Base-by-base conservation (phyloP, 2,113 vertebrate genomes). In the Trichomycterus rosablanca region DNA sequence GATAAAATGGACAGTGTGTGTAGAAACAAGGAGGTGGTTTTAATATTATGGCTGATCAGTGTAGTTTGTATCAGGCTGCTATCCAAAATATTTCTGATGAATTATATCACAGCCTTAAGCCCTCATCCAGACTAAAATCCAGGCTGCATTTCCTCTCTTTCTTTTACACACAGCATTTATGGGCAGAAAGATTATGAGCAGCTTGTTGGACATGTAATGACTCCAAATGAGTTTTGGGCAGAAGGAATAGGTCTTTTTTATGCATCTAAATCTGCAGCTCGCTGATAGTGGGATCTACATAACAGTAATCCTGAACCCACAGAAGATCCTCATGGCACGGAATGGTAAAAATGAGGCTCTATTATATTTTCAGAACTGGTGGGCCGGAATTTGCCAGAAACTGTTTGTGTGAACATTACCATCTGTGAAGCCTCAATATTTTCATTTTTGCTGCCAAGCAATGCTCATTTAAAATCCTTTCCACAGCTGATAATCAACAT, bases 101-200 rank as follows among this genome's bases (percentile, higher is more conserved):
- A n/a, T n/a, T n/a, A n/a, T n/a, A n/a, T n/a, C n/a, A n/a, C n/a
- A n/a, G n/a, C n/a, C n/a, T n/a, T n/a, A n/a, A n/a, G n/a, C n/a
- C n/a, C n/a, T 23, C 20, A 34, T 43, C 34, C 12, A 52, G 35
- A 23, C 53, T 40, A 54, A n/a, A 19, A 43, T 37, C 66, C 45
- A 63, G 7, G 3, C 12, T 22, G 3, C 39, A 32, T 42, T 40
- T 52, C 19, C 43, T 48, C 22, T 37, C 35, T 56, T 35, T 66
- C 43, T 46, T 37, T 44, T 49, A 46, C 19, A 34, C 42, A 42
- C 61, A 60, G 26, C 45, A 28, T 58, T 51, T 56, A 55, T 62
- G 11, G 48, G 48, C 51, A 59, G 44, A 59, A 50, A 70, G 49
- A 70, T 70, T 60, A 66, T 49, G 12, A 57, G 54, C 37, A 12